A percentile compares a stretch with the other conserved stretches of the same genome.
Conservation (phyloP, 2,888 invertebrate species). For the Lochmaea capreae region DNA sequence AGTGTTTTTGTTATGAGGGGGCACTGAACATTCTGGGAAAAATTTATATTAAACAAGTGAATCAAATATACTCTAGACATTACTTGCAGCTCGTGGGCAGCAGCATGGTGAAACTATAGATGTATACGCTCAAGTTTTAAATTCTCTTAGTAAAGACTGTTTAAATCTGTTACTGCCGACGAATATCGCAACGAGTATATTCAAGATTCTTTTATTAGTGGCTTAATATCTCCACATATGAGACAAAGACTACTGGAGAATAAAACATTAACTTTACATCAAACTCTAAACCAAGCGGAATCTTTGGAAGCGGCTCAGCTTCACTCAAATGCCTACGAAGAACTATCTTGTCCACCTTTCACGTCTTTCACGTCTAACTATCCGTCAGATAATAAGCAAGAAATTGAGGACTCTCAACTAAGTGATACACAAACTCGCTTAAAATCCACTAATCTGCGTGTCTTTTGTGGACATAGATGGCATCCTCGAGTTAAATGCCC, state of each 20-base stretch:
- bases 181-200: conserved; percentile 1
- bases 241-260: not conserved
- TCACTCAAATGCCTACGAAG: not conserved
- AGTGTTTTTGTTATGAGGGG: not conserved
- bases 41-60: not conserved
- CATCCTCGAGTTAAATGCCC: too few species aligned
- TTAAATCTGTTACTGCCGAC: too few species aligned
- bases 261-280: not conserved
- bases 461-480: too few species aligned
- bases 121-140: too few species aligned
- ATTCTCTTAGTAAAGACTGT: too few species aligned
- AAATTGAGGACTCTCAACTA: too few species aligned
- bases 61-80: not conserved
- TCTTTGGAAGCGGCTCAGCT: not conserved
- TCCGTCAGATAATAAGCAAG: too few species aligned
- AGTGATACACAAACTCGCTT: too few species aligned
- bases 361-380: too few species aligned
- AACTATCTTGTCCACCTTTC: not conserved
- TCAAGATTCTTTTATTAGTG: not conserved
- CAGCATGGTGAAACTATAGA: too few species aligned
- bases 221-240: too few species aligned
- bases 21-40: not conserved
- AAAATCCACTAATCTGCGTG: too few species aligned
- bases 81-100: not conserved
- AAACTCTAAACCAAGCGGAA: not conserved